Percentiles rank a stretch among this genome's conserved stretches.
Evolutionary conservation across 1,140 invertebrate species (phyloP).

Genomic region (Temnothorax nylanderi): DNA sequence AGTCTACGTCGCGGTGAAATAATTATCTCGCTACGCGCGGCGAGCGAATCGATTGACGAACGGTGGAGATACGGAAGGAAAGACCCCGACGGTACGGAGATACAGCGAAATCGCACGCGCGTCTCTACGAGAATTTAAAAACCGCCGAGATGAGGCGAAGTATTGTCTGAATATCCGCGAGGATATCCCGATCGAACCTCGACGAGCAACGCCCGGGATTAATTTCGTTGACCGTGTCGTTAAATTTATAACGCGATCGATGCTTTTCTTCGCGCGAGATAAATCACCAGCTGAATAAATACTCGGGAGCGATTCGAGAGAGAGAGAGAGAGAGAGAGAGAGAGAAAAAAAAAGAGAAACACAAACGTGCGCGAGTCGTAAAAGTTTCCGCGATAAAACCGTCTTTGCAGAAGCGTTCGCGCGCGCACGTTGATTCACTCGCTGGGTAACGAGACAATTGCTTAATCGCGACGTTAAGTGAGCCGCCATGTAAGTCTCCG

Average conservation of each 20-base stretch:
- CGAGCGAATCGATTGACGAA: not conserved
- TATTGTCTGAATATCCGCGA: not conserved
- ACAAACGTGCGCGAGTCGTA: too few species aligned
- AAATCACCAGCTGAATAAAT: not conserved
- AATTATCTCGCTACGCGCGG: slow-evolving; percentile 1
- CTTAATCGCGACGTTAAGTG: not conserved
- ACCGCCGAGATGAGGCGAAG: too few species aligned
- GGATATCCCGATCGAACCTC: not conserved
- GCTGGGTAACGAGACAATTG: slow-evolving; percentile 3
- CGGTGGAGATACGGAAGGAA: not conserved
- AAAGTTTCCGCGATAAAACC: slow-evolving; percentile 6
- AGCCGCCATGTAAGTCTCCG: not conserved
- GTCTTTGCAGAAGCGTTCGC: not conserved
- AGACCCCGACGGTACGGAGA: not conserved
- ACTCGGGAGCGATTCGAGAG: not conserved
- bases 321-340: too few species aligned
- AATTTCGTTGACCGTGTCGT: not conserved
- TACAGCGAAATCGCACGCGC: too few species aligned
- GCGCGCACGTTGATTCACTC: not conserved
- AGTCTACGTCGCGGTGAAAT: not conserved
- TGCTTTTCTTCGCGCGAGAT: not conserved
- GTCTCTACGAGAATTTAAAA: not conserved
- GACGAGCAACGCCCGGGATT: not conserved
- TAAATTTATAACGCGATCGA: not conserved
- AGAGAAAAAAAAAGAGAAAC: not conserved